These are phyloP conservation scores for Mesochorus sp. DNA, from an alignment of 2,888 invertebrate genomes.

Conservation along the genomic window DNA sequence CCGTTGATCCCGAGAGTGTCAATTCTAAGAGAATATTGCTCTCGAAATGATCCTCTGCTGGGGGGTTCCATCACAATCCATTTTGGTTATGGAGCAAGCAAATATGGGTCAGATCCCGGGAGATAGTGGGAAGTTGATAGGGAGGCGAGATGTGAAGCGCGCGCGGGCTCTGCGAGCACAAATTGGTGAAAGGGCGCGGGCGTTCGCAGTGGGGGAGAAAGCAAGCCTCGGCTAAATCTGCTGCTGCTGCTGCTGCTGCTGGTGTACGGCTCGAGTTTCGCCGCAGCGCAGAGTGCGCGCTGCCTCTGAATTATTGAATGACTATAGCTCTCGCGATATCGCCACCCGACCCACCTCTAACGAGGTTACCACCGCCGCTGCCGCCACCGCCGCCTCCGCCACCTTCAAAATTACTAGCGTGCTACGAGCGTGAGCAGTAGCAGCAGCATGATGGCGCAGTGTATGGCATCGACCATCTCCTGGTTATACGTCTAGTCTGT, in stretches of 20 bases:
- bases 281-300: slow-evolving; percentile 55
- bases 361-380: slow-evolving; percentile 28
- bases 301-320: slow-evolving; percentile 69
- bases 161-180: slow-evolving; percentile 1
- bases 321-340: slow-evolving; percentile 66
- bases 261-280: slow-evolving; percentile 56
- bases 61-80: slow-evolving; percentile 32
- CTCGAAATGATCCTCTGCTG: not conserved
- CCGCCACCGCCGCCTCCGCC: not conserved
- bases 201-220: not conserved
- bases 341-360: slow-evolving; percentile 43
- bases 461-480: not conserved
- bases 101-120: slow-evolving; percentile 52
- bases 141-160: not conserved
- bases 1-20: not conserved
- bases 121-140: slow-evolving; percentile 24
- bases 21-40: slow-evolving; percentile 36
- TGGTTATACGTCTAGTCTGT: not conserved
- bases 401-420: slow-evolving; percentile 29
- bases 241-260: too few relatives aligned
- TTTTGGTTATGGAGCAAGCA: slow-evolving; percentile 15
- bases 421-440: not conserved
- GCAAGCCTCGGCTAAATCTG: slow-evolving; percentile 23
- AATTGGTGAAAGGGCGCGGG: not conserved
- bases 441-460: not conserved